phyloP scores from a whole-genome alignment of 2,797 vertebrate genomes.

The Setipinna tenuifilis region DNA sequence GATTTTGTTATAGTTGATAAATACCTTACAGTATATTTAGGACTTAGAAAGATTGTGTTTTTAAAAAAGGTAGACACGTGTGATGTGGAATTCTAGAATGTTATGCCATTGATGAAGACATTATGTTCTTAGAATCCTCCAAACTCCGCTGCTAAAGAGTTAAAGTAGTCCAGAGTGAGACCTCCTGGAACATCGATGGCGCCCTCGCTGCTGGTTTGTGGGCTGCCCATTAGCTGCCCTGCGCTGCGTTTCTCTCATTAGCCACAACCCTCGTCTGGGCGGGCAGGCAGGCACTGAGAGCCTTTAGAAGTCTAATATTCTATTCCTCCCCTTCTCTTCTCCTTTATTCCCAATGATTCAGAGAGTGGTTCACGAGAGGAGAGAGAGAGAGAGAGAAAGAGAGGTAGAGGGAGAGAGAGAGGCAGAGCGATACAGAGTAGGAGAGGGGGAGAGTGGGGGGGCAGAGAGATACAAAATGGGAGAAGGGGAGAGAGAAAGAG shows the following conservation, averaged over 20 bases:
- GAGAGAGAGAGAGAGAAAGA: conserved; percentile 79
- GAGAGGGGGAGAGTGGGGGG: conserved; percentile 81
- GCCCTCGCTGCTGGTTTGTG: not conserved
- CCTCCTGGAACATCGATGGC: not conserved
- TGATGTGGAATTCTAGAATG: too few species aligned
- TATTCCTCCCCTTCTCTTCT: not conserved
- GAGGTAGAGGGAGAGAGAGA: conserved; percentile 28
- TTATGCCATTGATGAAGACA: too few species aligned
- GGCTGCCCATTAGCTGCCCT: conserved; percentile 53
- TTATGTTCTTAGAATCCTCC: too few species aligned
- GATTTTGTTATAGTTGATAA: too few species aligned
- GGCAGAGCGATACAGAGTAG: conserved; percentile 77
- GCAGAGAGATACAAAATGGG: conserved; percentile 65
- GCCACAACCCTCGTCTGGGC: conserved; percentile 69
- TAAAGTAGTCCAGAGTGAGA: too few species aligned
- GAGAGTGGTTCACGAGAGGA: conserved; percentile 79
- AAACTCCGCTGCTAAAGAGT: too few species aligned
- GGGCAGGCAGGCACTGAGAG: not conserved
- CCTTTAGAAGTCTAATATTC: not conserved
- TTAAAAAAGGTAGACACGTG: too few species aligned
- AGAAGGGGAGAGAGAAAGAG: conserved; percentile 74
- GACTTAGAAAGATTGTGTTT: too few species aligned
- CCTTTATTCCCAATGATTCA: conserved; percentile 81
- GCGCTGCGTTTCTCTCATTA: conserved; percentile 78
- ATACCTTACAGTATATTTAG: too few species aligned